Evolutionary conservation across 2,113 vertebrate species (phyloP), one percentile per base, ranked within the genome.

Genomic region (Ochotona princeps): DNA sequence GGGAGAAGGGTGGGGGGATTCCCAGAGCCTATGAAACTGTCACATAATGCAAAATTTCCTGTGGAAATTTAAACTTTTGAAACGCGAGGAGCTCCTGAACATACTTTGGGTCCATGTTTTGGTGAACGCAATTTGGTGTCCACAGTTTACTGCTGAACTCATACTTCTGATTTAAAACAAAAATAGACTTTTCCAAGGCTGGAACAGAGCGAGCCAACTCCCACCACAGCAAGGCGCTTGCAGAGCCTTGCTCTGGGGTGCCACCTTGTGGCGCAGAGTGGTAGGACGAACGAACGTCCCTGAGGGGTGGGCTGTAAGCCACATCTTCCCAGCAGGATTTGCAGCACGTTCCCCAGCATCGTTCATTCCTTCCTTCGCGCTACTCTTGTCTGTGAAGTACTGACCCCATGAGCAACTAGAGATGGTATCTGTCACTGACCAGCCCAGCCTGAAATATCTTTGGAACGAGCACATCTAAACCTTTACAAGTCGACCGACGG

Each of bases 181-280:
- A 44, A 44, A 44, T 44, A 44, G 38, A 44, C 38, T 4, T 44
- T 44, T 44, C 38, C 3, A 44, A 44, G 38, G 38, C 38, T 44
- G 38, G 38, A 44, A 44, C 6, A 44, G 6, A 44, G 38, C 38
- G 0, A 84, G 32, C 32, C 67, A 81, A 80, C 35, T 17, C 74
- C 81, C 21, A 8, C 10, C 23, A 65, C 81, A 13, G 14, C 8
- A 26, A 66, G 8, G 49, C 11, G 28, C 38, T 89, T 20, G 20
- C 7, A 47, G 30, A 82, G 65, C 47, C 70, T 83, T 87, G 60
- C 47, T 78, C 91, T 65, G 21, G 57, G 83, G 76, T 35, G 83
- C 93, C 91, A 95, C 70, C 91, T 32, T 38, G 87, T 93, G 91
- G 91, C 72, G 7, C 12, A 26, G 47, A 83, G 60, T 70, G 63